Base-by-base conservation (phyloP, 2,888 invertebrate genomes). In the Aphodius granarius region DNA sequence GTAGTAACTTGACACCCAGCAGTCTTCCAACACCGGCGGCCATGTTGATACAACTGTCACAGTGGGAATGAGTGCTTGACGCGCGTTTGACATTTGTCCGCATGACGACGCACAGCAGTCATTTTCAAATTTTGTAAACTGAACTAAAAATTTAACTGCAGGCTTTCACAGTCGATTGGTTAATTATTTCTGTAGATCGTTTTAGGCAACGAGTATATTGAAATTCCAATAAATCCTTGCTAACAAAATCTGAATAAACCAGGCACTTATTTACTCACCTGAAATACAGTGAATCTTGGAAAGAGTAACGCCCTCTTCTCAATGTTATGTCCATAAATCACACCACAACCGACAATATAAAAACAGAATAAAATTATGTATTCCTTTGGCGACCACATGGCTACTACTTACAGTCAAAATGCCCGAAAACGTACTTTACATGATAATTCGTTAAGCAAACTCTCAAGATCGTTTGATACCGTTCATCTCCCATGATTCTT, bases 261-360 rank as follows among this genome's bases (percentile, higher is more conserved):
- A n/a, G n/a, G n/a, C n/a, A 4, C 3, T n/a, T 64, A 64, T 21
- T 18, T 66, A 65, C 21, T 63, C 66, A 75, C 75, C 66, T 75
- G 75, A 23, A 75, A 72, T 5, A 75, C 75, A 2, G 75, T 72
- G 43, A 65, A 19, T 20, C 3, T 63, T 3, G 75, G 75, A 62
- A 75, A 75, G 16, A 75, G 65, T 64, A 75, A 66, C 9, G 66
- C 18, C 22, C 64, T 19, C 23, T 73, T 73, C 2, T 68, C 68
- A 20, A 68, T 18, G 19, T 13, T 43, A 43, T 43, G 43, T 13
- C 43, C 43, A 43, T 13, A 9, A 43, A 43, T 43, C 6, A 43
- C 43, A 43, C 2, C 43, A 43, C 13, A 6, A 43, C 1, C 1
- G 4, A 43, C 4, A 13, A 43, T 9, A 43, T 43, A 43, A 43